Conservation (phyloP, 2,888 invertebrate genomes). For the Himalopsyche tibetana region DNA sequence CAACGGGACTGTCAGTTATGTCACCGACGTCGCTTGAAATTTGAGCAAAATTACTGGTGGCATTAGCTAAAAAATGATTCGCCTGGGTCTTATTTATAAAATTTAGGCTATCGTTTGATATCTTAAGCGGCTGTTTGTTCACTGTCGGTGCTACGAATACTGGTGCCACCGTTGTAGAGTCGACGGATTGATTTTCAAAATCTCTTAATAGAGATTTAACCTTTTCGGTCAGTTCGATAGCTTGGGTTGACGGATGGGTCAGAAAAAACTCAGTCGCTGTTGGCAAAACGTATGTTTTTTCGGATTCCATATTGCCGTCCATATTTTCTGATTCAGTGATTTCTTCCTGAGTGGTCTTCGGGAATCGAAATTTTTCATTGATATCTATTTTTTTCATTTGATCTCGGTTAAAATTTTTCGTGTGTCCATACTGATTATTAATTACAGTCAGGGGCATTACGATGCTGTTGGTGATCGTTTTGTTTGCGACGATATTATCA, state of each 20-base stretch:
- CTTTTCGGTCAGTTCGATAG: constrained; percentile 61
- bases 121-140: constrained; percentile 47
- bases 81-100: constrained; percentile 34
- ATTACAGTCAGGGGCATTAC: neutral
- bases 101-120: constrained; percentile 14
- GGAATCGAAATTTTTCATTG: constrained; percentile 65
- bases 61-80: constrained; percentile 33
- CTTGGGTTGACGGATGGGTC: constrained; percentile 64
- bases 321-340: constrained; percentile 49
- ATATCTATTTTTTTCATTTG: constrained; percentile 63
- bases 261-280: constrained; percentile 65
- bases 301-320: constrained; percentile 22
- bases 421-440: constrained; percentile 32
- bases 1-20: neutral
- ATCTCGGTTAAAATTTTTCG: constrained; percentile 48
- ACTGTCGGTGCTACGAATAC: constrained; percentile 56
- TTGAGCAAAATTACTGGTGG: constrained; percentile 15
- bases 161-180: constrained; percentile 48
- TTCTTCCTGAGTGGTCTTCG: constrained; percentile 63
- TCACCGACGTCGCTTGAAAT: neutral
- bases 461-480: neutral
- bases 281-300: constrained; percentile 60
- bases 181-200: constrained; percentile 52
- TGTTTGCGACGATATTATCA: neutral
- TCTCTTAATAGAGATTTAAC: constrained; percentile 60